A percentile compares a stretch with the other conserved stretches of the same genome.
Evolutionary conservation across 2,113 vertebrate species (phyloP).

Genomic region (Xiphophorus hellerii): DNA sequence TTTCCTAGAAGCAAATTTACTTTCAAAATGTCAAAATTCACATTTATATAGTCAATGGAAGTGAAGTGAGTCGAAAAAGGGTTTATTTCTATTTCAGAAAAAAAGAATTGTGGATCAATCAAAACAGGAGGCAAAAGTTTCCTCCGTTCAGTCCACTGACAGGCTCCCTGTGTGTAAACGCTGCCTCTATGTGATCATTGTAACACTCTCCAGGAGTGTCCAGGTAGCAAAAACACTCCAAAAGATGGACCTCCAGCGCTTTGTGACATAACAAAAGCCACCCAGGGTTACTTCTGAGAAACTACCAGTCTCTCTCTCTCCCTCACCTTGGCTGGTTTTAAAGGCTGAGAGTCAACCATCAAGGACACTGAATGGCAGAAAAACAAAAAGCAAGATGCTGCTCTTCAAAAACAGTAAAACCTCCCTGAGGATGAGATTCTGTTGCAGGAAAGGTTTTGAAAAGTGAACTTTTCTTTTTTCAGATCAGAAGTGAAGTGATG

Average conservation of each 20-base stretch:
- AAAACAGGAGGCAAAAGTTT: neutral
- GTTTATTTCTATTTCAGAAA: too few relatives aligned
- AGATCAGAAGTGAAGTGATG: too few relatives aligned
- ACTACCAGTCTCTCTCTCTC: neutral
- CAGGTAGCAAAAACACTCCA: neutral
- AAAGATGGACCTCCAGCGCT: neutral
- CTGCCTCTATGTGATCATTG: neutral
- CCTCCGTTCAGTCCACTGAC: neutral
- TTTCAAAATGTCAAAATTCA: too few relatives aligned
- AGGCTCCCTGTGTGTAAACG: neutral
- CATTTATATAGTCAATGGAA: too few relatives aligned
- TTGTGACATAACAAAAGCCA: neutral
- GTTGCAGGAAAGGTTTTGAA: too few relatives aligned
- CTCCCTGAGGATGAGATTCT: neutral
- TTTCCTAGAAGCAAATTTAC: too few relatives aligned
- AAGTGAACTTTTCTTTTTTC: too few relatives aligned
- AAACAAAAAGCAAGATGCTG: neutral
- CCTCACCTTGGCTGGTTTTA: neutral
- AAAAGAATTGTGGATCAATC: neutral
- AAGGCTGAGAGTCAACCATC: neutral
- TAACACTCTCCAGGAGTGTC: neutral
- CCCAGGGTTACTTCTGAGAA: neutral
- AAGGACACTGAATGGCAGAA: neutral
- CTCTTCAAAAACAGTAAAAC: neutral
- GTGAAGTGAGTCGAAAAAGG: too few relatives aligned